Evolutionary conservation across 2,888 invertebrate species (phyloP), one percentile per base, ranked within the genome.

Genomic region (Mactromeris polynyma): DNA sequence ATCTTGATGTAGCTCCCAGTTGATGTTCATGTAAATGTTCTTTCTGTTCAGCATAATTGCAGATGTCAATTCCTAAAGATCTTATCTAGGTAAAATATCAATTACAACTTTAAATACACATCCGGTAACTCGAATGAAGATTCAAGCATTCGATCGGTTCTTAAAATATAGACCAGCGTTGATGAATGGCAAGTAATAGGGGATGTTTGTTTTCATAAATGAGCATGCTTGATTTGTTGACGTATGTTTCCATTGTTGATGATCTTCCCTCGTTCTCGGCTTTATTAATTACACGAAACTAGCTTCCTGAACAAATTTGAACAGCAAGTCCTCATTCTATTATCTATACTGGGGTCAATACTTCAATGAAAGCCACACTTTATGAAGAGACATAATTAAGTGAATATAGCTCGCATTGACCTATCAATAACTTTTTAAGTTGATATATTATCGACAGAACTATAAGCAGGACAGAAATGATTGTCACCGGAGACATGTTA

Each of bases 1-100:
- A 87, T 87, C 86, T 78, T 87, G 82, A 82, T 78, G 40, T 38
- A 51, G 51, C 54, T 46, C 81, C 54, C 51, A 58, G 40, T 46
- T 82, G 82, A 77, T 77, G 86, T 77, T 84, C 84, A 83, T 81
- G 83, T 77, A 86, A 86, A 89, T 86, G 84, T 69, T 89, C 86
- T 54, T 83, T 86, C 86, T 86, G 79, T 87, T 89, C 58, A 69
- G 69, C 81, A 82, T 88, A 90, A 90, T 86, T 88, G 88, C 86
- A 46, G 83, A 84, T 79, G 86, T 86, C 88, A 81, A 90, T 86
- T 88, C 54, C 26, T 69, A 54, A 82, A 79, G 88, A 90, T 90
- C 80, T 80, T 88, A 90, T 90, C 90, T 42, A 54, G 77, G 84
- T 86, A 88, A 88, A 86, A 84, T 86, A 90, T 90, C 88, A 88